phyloP scores from a whole-genome alignment of 2,888 invertebrate species.

The Pogonocherus hispidulus region DNA sequence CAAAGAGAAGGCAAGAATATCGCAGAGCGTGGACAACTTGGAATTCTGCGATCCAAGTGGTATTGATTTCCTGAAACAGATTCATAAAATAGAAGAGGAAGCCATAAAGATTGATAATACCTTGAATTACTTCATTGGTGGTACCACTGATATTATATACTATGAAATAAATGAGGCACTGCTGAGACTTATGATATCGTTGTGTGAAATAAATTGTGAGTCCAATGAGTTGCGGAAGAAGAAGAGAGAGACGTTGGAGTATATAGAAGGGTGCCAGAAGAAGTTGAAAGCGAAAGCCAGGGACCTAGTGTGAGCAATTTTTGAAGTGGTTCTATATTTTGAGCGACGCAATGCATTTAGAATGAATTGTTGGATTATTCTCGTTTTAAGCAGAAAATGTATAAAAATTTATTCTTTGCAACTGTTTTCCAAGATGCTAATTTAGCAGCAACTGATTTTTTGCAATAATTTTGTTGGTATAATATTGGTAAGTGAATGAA shows the following conservation, averaged over 20 bases:
- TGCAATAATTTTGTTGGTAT: too few species aligned
- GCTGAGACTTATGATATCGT: conserved; percentile 46
- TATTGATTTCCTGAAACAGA: conserved; percentile 41
- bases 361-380: too few species aligned
- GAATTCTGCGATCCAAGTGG: conserved; percentile 45
- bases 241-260: conserved; percentile 45
- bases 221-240: conserved; percentile 44
- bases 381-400: too few species aligned
- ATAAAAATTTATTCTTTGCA: too few species aligned
- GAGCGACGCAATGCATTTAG: not conserved
- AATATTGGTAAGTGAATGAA: too few species aligned
- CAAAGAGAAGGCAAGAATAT: not conserved
- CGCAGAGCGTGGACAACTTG: conserved; percentile 42
- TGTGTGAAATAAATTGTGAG: conserved; percentile 48
- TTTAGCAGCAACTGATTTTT: too few species aligned
- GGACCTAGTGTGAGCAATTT: not conserved
- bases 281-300: conserved; percentile 41
- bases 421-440: too few species aligned
- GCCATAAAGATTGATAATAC: conserved; percentile 43
- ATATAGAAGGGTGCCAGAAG: conserved; percentile 48
- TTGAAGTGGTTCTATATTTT: not conserved
- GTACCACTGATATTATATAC: conserved; percentile 43
- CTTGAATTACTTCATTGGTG: conserved; percentile 41
- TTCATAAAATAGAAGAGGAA: conserved; percentile 43
- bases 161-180: conserved; percentile 52